A percentile compares a stretch with the other conserved stretches of the same genome.
Conservation (phyloP, 2,113 vertebrate species). For the Neogobius melanostomus region DNA sequence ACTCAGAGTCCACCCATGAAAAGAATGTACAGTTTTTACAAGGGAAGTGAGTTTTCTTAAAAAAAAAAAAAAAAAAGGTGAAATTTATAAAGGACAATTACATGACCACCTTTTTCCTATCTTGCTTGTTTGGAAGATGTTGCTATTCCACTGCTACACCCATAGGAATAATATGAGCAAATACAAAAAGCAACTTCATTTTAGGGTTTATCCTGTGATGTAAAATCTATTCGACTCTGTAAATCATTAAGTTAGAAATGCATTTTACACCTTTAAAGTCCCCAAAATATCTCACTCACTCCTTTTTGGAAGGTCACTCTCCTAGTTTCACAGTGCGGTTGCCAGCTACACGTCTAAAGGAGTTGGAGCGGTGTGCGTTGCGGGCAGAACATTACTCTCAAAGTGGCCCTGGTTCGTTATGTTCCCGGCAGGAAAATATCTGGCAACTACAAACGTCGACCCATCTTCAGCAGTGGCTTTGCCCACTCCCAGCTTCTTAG, state of each 20-base stretch:
- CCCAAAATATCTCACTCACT: neutral
- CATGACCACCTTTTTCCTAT: too few relatives aligned
- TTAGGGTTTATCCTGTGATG: too few relatives aligned
- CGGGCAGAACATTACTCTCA: constrained; percentile 91
- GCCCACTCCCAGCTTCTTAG: constrained; percentile 89
- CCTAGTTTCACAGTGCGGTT: constrained; percentile 1
- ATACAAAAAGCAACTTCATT: too few relatives aligned
- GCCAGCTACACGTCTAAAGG: constrained; percentile 18
- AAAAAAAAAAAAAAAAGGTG: too few relatives aligned
- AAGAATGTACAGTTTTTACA: too few relatives aligned
- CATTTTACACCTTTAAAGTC: neutral
- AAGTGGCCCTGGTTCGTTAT: constrained; percentile 94
- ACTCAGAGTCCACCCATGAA: too few relatives aligned
- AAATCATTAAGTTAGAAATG: neutral
- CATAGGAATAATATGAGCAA: too few relatives aligned
- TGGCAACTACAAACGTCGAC: constrained; percentile 94
- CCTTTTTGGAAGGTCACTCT: constrained; percentile 16
- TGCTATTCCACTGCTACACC: too few relatives aligned
- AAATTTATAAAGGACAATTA: too few relatives aligned
- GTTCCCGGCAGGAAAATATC: constrained; percentile 95
- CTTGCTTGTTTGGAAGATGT: too few relatives aligned
- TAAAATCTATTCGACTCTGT: too few relatives aligned
- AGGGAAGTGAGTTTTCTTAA: too few relatives aligned
- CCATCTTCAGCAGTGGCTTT: constrained; percentile 90
- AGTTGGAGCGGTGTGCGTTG: constrained; percentile 54